Evolutionary conservation across 1,140 invertebrate genomes (phyloP).

Genomic region (Calycopis cecrops): DNA sequence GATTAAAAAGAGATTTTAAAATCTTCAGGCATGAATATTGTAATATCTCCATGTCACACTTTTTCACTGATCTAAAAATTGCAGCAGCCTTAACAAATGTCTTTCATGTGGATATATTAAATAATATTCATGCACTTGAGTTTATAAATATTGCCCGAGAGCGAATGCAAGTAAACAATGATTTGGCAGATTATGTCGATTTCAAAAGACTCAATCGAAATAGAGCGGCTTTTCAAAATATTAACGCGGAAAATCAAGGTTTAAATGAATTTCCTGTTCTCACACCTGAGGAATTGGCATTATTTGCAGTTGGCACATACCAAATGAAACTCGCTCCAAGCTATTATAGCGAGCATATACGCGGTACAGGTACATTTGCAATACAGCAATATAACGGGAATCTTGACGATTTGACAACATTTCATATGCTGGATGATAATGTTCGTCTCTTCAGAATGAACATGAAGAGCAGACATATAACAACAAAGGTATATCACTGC

Average conservation of each 20-base stretch:
- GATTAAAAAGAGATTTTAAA: constrained; percentile 6
- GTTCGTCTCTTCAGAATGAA: constrained; percentile 10
- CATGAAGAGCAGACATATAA: constrained; percentile 10
- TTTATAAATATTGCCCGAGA: constrained; percentile 10
- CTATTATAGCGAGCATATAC: no score
- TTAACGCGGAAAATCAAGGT: constrained; percentile 1
- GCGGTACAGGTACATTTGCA: constrained; percentile 1
- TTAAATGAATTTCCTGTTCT: constrained; percentile 8
- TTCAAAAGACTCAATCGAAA: constrained; percentile 4
- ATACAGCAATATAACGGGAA: constrained; percentile 11
- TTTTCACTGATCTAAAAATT: constrained; percentile 11
- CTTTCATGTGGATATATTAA: constrained; percentile 8
- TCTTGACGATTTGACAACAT: neutral
- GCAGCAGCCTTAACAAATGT: constrained; percentile 10
- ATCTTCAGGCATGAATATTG: constrained; percentile 4
- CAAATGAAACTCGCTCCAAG: no score
- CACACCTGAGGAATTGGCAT: constrained; percentile 3
- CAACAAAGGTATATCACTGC: constrained; percentile 10
- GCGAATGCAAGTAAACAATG: constrained; percentile 10
- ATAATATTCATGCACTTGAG: constrained; percentile 9
- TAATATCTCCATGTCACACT: constrained; percentile 2
- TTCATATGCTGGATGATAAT: constrained; percentile 10
- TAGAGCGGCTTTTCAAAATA: constrained; percentile 2
- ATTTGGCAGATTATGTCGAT: constrained; percentile 9
- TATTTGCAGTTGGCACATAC: constrained; percentile 12